Base-by-base conservation (phyloP, 1,140 invertebrate species). In the Drosophila nigromelanica region DNA sequence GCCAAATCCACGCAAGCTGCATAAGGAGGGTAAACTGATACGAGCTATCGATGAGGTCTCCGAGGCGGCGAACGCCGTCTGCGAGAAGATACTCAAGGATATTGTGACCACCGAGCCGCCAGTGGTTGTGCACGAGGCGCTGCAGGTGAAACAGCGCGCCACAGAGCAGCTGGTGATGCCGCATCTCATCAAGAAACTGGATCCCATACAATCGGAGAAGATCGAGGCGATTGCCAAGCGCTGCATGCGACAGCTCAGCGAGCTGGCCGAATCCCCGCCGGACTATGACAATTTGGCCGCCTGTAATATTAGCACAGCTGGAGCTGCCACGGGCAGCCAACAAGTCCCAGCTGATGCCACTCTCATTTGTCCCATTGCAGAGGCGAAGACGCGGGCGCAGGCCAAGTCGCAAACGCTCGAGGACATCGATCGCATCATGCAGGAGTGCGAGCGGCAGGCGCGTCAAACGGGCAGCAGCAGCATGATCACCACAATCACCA, bases 401-500 rank as follows among this genome's bases (percentile, higher is more conserved):
- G 60, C 21, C 47, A 70, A 77, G 43, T 56, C 51, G 18, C 77
- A 74, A 63, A 73, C 73, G 37, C 77, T 91, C 45, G 91, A 91
- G 21, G 91, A 92, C 66, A 92, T 92, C 45, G 91, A 91, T 68
- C 72, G 75, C 43, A 92, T 92, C n/a, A 92, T 92, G 91, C 81
- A 83, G 75, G 91, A 92, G 60, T 92, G 91, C 60, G 91, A 92
- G 58, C 75, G 75, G 3, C 79, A 91, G 62, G 90, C 87, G 11
- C 80, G 76, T 14, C 37, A 69, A 50, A 61, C 63, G 30, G 75
- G 67, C 40, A 58, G 35, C 40, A 51, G 55, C 42, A 69, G 11
- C 37, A 61, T 51, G 5, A 76, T 73, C 4, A 66, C 68, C 7
- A 69, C 61, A 54, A 54, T 43, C 21, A 68, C 37, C 24, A 62